Base-by-base conservation (phyloP, 2,888 invertebrate species). In the Apoderus coryli region DNA sequence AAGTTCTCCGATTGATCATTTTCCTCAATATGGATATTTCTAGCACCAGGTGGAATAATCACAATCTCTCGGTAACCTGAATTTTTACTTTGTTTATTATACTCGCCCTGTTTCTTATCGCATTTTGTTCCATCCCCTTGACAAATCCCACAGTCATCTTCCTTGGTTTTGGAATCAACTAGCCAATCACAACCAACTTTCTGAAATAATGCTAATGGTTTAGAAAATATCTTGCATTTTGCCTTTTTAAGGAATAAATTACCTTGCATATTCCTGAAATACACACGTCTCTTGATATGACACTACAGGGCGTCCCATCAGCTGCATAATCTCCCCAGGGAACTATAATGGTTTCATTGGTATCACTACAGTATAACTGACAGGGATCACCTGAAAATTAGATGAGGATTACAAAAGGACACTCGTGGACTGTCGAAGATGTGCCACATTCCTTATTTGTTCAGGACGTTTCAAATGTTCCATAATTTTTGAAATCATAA, bases 181-280 rank as follows among this genome's bases (percentile, higher is more conserved):
- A 70, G 60, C 85, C 86, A 88, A 60, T 89, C 88, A 60, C 89
- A 89, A n/a, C 88, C 84, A 30, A 89, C 80, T 61, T 74, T 76
- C 76, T 86, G 66, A 48, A 70, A 66, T 19, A 19, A 7, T 19
- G n/a, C n/a, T 7, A 6, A 19, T 19, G 19, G 19, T 19, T 19
- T 19, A 19, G 19, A 7, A 19, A 19, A 7, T 19, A 6, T 19
- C 6, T 6, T 19, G 7, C n/a, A 12, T 10, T 25, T 4, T n/a
- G 11, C 10, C 13, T 3, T 25, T 22, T 10, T 29, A 25, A 22
- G 16, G 14, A 16, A 16, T 27, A 30, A 16, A 34, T 36, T 41
- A 80, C 79, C 64, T 69, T 66, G 52, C 80, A 81, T 43, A 68
- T 64, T 37, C 80, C 79, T 41, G 67, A 64, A 43, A 90, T 80